Conservation (phyloP, 1,140 invertebrate genomes). For the Zelostemma sp. region DNA sequence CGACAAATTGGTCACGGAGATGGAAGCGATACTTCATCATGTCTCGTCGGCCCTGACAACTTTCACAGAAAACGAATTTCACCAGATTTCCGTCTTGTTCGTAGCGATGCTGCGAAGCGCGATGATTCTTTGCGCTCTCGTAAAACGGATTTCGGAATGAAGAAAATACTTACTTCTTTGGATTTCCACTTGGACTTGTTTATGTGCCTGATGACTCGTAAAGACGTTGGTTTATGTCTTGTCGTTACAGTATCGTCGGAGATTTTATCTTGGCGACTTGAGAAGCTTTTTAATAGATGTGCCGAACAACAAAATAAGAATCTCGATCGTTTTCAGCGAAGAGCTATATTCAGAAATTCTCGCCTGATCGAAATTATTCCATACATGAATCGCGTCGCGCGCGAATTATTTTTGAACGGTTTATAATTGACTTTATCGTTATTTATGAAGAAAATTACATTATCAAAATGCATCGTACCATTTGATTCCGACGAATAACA, state of each 20-base stretch:
- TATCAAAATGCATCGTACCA: too few relatives aligned
- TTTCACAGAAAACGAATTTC: constrained; percentile 49
- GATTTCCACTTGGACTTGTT: constrained; percentile 45
- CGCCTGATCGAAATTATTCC: too few relatives aligned
- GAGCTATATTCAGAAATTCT: too few relatives aligned
- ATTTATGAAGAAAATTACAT: too few relatives aligned
- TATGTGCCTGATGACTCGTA: constrained; percentile 37
- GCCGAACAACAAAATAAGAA: too few relatives aligned
- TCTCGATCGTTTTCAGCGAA: too few relatives aligned
- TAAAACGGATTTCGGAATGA: constrained; percentile 30
- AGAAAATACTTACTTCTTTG: constrained; percentile 36
- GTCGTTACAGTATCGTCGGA: constrained; percentile 22
- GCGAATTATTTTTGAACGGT: too few relatives aligned
- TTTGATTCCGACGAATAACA: too few relatives aligned
- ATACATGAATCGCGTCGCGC: too few relatives aligned
- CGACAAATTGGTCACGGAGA: constrained; percentile 1
- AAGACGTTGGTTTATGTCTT: constrained; percentile 29
- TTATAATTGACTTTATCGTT: too few relatives aligned
- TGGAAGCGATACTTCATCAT: background rate
- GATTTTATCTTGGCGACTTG: constrained; percentile 17
- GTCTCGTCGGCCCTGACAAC: constrained; percentile 9
- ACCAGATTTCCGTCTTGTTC: constrained; percentile 53
- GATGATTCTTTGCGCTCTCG: constrained; percentile 48
- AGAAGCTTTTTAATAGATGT: background rate
- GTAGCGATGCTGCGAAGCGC: constrained; percentile 25